Percentiles rank a stretch among this genome's conserved stretches.
phyloP scores from a whole-genome alignment of 2,888 invertebrate species.

The Pseudanteris insignis region DNA sequence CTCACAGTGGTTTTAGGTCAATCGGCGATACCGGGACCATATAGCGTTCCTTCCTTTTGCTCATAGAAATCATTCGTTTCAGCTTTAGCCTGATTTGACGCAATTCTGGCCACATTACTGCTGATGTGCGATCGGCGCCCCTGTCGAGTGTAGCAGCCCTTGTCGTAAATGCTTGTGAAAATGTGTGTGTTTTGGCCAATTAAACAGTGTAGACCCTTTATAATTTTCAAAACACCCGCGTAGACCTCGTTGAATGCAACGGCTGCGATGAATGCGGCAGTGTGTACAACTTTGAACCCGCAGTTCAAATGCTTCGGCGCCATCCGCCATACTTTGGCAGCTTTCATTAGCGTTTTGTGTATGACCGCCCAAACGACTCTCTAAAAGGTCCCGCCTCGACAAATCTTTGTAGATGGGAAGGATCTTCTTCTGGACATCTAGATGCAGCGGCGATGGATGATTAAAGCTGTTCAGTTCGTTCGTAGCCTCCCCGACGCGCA shows the following conservation, averaged over 20 bases:
- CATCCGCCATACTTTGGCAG: constrained; percentile 8
- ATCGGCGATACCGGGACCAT: neutral
- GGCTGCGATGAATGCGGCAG: constrained; percentile 3
- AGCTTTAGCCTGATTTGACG: neutral
- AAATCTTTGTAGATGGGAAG: constrained; percentile 6
- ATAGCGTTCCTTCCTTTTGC: neutral
- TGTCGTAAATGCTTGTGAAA: neutral
- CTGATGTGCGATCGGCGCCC: constrained; percentile 3
- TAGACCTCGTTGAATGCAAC: constrained; percentile 4
- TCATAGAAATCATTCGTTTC: neutral
- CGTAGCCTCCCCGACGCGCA: constrained; percentile 7
- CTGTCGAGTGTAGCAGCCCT: constrained; percentile 1
- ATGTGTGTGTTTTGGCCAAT: neutral
- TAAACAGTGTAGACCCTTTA: neutral
- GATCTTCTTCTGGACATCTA: constrained; percentile 6
- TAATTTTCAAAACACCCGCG: neutral
- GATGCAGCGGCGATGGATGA: constrained; percentile 2
- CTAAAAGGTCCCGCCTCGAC: constrained; percentile 6
- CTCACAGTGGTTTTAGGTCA: too few species aligned
- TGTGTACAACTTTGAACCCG: constrained; percentile 5
- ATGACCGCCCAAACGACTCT: constrained; percentile 6
- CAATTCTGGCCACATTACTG: neutral
- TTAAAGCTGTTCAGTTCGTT: constrained; percentile 1
- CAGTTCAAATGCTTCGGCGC: constrained; percentile 10
- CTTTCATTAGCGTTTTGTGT: constrained; percentile 11